Conservation (phyloP, 1,140 invertebrate species). For the Sipha flava region DNA sequence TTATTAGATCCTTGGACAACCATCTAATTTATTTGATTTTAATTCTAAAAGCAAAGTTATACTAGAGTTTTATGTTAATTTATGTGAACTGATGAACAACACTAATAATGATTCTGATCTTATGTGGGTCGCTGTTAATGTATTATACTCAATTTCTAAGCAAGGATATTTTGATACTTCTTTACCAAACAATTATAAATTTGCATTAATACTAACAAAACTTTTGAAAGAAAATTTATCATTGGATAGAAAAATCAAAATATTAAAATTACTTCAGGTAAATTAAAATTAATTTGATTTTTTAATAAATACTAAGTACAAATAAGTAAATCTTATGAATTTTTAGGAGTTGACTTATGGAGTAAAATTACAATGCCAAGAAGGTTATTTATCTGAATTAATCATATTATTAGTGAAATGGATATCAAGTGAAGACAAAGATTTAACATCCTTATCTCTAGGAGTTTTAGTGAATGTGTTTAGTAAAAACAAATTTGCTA, state of each 20-base stretch:
- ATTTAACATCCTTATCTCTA: neutral
- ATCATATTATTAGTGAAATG: neutral
- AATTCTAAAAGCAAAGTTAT: neutral
- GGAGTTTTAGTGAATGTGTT: slow-evolving; percentile 18
- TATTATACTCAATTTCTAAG: neutral
- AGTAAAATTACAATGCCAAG: neutral
- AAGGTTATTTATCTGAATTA: neutral
- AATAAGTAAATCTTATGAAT: neutral
- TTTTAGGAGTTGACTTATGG: slow-evolving; percentile 5
- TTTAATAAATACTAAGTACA: neutral
- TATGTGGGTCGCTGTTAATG: slow-evolving; percentile 18
- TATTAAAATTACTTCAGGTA: slow-evolving; percentile 12
- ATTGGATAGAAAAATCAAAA: slow-evolving; percentile 18
- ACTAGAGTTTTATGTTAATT: neutral
- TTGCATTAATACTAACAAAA: neutral
- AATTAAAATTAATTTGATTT: neutral
- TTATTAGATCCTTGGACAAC: slow-evolving; percentile 15
- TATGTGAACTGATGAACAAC: slow-evolving; percentile 6
- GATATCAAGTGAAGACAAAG: slow-evolving; percentile 19
- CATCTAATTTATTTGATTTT: neutral
- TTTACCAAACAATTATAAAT: neutral
- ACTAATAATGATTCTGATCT: neutral
- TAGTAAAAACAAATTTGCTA: slow-evolving; percentile 16
- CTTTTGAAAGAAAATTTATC: neutral
- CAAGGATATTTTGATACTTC: neutral